Conservation (phyloP, 2,888 invertebrate species). For the Andricus quercusramuli region DNA sequence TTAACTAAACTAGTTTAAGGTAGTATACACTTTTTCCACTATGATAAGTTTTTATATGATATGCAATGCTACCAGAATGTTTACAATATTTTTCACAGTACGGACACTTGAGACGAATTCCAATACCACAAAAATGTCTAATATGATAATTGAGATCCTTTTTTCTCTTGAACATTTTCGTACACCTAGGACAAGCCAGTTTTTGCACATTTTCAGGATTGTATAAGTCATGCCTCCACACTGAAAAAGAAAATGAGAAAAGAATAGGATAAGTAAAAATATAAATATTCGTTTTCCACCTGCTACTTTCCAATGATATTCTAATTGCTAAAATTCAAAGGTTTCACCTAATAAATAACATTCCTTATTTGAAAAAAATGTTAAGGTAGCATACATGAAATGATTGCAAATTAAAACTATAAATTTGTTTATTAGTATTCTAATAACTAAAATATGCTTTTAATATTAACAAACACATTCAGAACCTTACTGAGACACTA, state of each 20-base stretch:
- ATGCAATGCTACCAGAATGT: constrained; percentile 59
- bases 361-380: not conserved
- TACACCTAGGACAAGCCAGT: constrained; percentile 67
- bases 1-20: constrained; percentile 50
- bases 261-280: too few relatives aligned
- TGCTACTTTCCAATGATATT: not conserved
- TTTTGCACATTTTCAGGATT: constrained; percentile 25
- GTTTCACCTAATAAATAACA: not conserved
- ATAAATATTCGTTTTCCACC: not conserved
- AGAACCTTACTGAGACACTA: not conserved
- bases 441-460: too few relatives aligned
- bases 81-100: constrained; percentile 69
- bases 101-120: constrained; percentile 72
- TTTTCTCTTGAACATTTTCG: constrained; percentile 68
- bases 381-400: not conserved
- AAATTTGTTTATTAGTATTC: not conserved
- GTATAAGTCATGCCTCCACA: not conserved
- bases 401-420: not conserved
- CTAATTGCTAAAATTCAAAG: not conserved
- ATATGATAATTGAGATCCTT: constrained; percentile 66
- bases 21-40: constrained; percentile 55
- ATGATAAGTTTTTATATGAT: constrained; percentile 62
- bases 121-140: constrained; percentile 61
- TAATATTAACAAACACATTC: too few relatives aligned
- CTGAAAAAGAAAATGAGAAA: not conserved